Conservation (phyloP, 2,888 invertebrate genomes). For the Synergus umbraculus region DNA sequence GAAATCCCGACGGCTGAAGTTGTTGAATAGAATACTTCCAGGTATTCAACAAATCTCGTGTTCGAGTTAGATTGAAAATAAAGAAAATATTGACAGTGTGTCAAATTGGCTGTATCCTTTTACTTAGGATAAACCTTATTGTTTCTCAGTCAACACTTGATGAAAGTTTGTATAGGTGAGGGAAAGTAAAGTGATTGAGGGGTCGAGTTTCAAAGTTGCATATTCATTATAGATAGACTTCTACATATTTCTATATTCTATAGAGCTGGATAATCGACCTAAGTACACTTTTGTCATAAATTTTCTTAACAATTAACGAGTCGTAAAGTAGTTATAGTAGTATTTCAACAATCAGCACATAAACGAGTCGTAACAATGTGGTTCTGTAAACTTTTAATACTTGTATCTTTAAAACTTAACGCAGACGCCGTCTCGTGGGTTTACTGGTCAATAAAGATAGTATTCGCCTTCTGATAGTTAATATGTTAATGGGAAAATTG, state of each 20-base stretch:
- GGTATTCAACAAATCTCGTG: too few species aligned
- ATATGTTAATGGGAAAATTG: not conserved
- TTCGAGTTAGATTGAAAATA: too few species aligned
- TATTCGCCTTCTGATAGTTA: not conserved
- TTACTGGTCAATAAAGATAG: constrained; percentile 29
- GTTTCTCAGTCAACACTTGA: not conserved
- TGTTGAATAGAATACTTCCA: not conserved
- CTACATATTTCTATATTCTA: too few species aligned
- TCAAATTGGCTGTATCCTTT: too few species aligned
- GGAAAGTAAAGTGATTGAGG: not conserved
- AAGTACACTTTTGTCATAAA: constrained; percentile 13
- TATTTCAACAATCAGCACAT: constrained; percentile 21
- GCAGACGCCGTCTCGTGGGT: not conserved
- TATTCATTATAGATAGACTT: too few species aligned
- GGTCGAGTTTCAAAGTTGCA: constrained; percentile 16
- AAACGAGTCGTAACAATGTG: not conserved
- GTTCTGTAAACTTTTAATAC: not conserved
- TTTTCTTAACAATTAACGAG: constrained; percentile 12
- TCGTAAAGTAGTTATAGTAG: constrained; percentile 23
- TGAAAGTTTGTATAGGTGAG: not conserved
- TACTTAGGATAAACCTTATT: not conserved
- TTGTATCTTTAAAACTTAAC: not conserved
- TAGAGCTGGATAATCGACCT: constrained; percentile 6
- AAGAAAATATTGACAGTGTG: too few species aligned
- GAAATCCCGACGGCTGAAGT: not conserved